Evolutionary conservation across 2,797 vertebrate species (phyloP).

Genomic region (Enteromius treurensis): DNA sequence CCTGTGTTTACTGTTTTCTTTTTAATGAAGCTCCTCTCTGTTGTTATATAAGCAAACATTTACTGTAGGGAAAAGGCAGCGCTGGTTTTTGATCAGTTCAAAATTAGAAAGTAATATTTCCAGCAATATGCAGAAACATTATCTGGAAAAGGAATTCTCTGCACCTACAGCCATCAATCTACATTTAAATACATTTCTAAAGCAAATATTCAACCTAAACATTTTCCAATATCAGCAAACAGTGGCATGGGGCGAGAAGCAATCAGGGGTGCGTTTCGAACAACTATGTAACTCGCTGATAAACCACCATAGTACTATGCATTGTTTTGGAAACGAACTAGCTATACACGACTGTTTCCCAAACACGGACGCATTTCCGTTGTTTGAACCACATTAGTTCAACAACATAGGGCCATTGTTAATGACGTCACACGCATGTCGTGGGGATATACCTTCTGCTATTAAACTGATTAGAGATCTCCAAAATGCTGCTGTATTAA

Average conservation of each 20-base stretch:
- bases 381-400: too few relatives aligned
- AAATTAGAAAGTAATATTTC: constrained; percentile 20
- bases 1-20: constrained; percentile 29
- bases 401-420: too few relatives aligned
- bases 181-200: not conserved
- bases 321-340: too few relatives aligned
- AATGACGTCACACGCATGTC: too few relatives aligned
- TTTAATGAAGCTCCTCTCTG: constrained; percentile 26
- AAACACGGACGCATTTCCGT: too few relatives aligned
- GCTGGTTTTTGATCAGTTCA: constrained; percentile 22
- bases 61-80: constrained; percentile 14
- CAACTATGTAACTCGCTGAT: too few relatives aligned
- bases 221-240: not conserved
- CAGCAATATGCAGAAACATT: not conserved
- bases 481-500: too few relatives aligned
- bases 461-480: too few relatives aligned
- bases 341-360: too few relatives aligned
- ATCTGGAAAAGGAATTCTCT: not conserved
- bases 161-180: constrained; percentile 27
- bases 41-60: constrained; percentile 30
- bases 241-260: not conserved
- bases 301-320: too few relatives aligned
- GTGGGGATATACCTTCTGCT: too few relatives aligned
- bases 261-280: too few relatives aligned
- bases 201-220: not conserved